Base-by-base conservation (phyloP, 2,113 vertebrate species). In the Gorsachius goisagi region DNA sequence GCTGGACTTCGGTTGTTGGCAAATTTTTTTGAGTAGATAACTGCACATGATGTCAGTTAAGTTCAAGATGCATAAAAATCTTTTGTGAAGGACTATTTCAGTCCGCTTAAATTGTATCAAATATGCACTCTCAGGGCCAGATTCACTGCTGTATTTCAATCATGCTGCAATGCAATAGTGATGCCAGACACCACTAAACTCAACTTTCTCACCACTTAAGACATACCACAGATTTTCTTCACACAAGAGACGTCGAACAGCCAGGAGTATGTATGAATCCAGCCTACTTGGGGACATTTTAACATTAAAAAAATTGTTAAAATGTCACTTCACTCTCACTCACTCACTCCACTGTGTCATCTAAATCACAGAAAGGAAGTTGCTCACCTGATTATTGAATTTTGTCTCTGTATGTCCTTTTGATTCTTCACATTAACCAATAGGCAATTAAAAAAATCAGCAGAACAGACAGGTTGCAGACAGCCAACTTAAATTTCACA, bases 401-500 rank as follows among this genome's bases (percentile, higher is more conserved):
- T 92, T 92, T 91, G 13, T 90, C 68, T 89, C 62, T 5, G 0
- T 69, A 30, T 91, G 66, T 77, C 64, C 60, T 76, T 87, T 82
- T 82, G 64, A 85, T 72, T 86, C 53, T 4, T 89, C 69, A 83
- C 17, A 60, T 93, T 84, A 93, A 79, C 50, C 63, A 88, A 64
- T 9, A 90, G 7, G 19, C 94, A 96, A 86, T 82, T 84, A 80
- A 93, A 89, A 87, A 39, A 92, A 92, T 52, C 60, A 89, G 15
- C 45, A 83, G 78, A 90, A 89, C 13, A 94, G 82, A 86, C 81
- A 96, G 19, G 74, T 66, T 94, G 72, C 26, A 93, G 63, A 47
- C 50, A 86, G 85, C 62, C 67, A 90, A 77, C 63, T 88, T 88
- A 41, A 89, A 77, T 85, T 93, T 93, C 88, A 93, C 50, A 75